Conservation (phyloP, 2,113 vertebrate genomes). For the Ophthalmolycus amberensis region DNA sequence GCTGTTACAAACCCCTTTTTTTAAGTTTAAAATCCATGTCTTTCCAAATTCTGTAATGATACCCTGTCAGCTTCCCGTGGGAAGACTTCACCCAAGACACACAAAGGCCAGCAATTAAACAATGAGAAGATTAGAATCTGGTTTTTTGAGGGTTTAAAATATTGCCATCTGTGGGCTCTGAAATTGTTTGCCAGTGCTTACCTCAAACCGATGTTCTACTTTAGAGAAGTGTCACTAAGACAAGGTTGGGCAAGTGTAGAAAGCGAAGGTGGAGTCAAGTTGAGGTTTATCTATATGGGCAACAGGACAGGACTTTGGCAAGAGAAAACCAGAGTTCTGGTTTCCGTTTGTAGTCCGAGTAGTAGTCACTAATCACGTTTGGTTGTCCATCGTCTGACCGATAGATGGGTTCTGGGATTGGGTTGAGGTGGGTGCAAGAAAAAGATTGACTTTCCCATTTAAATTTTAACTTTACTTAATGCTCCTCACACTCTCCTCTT, state of each 20-base stretch:
- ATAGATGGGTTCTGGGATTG: too few species aligned
- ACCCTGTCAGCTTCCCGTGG: conserved; percentile 29
- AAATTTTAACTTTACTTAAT: conserved; percentile 35
- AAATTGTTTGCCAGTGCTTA: conserved; percentile 58
- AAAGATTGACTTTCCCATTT: conserved; percentile 37
- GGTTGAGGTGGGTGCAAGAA: not conserved
- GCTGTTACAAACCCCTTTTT: conserved; percentile 36
- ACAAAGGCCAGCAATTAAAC: not conserved
- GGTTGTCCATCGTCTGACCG: not conserved
- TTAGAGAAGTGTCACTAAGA: conserved; percentile 35
- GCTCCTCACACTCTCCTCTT: conserved; percentile 36
- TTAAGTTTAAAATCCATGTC: conserved; percentile 33
- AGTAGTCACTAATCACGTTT: not conserved
- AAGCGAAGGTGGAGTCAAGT: conserved; percentile 19
- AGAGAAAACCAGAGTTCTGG: too few species aligned
- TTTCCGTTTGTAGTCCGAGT: not conserved
- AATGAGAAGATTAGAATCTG: conserved; percentile 31
- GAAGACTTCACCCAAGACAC: conserved; percentile 18
- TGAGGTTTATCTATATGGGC: not conserved
- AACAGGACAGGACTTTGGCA: not conserved
- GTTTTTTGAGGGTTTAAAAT: conserved; percentile 28
- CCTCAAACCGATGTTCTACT: conserved; percentile 45
- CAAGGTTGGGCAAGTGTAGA: conserved; percentile 9
- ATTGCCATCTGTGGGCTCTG: conserved; percentile 43
- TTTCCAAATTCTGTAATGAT: conserved; percentile 49